Conservation (phyloP, 2,113 vertebrate genomes). For the Etheostoma cragini region DNA sequence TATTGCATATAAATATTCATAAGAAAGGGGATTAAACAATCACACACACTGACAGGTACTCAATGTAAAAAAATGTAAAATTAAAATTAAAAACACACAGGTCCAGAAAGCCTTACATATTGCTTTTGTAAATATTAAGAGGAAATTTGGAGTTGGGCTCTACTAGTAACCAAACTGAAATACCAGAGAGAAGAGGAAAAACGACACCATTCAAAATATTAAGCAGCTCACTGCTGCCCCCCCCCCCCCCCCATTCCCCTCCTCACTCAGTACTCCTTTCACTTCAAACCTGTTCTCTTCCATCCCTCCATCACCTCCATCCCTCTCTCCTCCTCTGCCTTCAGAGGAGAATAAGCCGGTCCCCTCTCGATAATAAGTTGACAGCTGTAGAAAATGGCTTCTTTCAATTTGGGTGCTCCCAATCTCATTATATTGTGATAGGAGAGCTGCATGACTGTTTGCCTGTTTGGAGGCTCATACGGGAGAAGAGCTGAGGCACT, state of each 20-base stretch:
- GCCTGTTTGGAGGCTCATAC: constrained; percentile 64
- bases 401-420: constrained; percentile 82
- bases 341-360: constrained; percentile 71
- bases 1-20: constrained; percentile 48
- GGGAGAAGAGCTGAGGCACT: constrained; percentile 35
- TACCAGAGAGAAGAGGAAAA: constrained; percentile 28
- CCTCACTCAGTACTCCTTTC: constrained; percentile 40
- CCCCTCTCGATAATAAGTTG: constrained; percentile 81
- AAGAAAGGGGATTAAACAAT: constrained; percentile 38
- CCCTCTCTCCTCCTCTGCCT: constrained; percentile 49
- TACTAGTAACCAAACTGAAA: constrained; percentile 53
- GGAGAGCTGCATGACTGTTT: constrained; percentile 73
- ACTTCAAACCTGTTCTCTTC: constrained; percentile 50
- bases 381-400: constrained; percentile 87
- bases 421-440: constrained; percentile 82
- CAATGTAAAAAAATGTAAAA: neutral
- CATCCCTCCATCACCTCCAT: constrained; percentile 61
- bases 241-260: constrained; percentile 19
- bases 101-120: constrained; percentile 21
- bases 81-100: constrained; percentile 29
- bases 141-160: constrained; percentile 48
- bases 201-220: constrained; percentile 76
- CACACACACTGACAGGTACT: constrained; percentile 15
- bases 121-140: constrained; percentile 59
- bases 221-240: constrained; percentile 61